Base-by-base conservation (phyloP, 2,888 invertebrate genomes). In the Tetragnatha montana region DNA sequence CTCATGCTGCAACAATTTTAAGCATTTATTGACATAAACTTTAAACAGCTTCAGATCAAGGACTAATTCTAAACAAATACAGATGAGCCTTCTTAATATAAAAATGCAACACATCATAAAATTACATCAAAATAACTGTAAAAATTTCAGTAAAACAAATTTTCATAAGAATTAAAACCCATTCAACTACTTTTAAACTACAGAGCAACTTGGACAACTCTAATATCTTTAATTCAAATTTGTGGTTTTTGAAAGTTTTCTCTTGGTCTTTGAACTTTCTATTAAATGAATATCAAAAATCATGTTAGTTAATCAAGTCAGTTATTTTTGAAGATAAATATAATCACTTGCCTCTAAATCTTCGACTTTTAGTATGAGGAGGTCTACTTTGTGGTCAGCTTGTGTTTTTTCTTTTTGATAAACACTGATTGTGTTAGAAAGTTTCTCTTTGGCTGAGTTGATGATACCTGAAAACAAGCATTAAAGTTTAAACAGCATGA, bases 281-380 rank as follows among this genome's bases (percentile, higher is more conserved):
- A n/a, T n/a, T n/a, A 75, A 12, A 10, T 75, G 0, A 14, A 49
- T 50, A n/a, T 50, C 50, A 49, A 73, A 71, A 71, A 12, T 75
- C n/a, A 17, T 8, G 19, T 50, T 10, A 22, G 14, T 7, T 21
- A 12, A 17, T 12, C 12, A 35, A 22, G 60, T 60, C 17, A 17
- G 10, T 60, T 60, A 1, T 14, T 35, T 35, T 2, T 35, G 35
- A 35, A 35, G 4, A 35, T 35, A 35, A 35, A 35, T 35, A 35
- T 4, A 35, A 35, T 19, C 70, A 84, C 81, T 90, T 91, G 92
- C 92, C 91, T 92, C 92, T 74, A 92, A 90, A 91, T 92, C 92
- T 91, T 92, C 92, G 21, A 92, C 92, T 90, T 92, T 92, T 22
- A 92, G 85, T 74, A 92, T 92, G 73, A 92, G 91, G 12, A 92